A percentile compares a stretch with the other conserved stretches of the same genome.
phyloP scores from a whole-genome alignment of 2,113 vertebrate genomes.

The Cnemophilus loriae region DNA sequence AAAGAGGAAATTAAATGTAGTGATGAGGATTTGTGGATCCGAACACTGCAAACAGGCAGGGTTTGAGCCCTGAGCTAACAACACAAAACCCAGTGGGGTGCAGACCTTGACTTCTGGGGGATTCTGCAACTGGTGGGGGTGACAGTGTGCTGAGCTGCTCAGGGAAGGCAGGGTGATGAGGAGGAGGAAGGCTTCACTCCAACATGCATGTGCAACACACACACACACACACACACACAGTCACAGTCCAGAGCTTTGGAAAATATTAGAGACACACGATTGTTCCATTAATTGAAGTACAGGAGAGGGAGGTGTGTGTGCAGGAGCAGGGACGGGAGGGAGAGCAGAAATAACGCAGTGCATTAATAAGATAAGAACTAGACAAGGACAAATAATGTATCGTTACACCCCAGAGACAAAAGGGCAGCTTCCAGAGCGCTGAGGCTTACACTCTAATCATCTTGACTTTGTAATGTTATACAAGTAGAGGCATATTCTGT shows the following conservation, averaged over 20 bases:
- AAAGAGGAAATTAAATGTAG: neutral
- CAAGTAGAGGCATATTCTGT: constrained; percentile 64
- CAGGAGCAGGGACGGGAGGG: neutral
- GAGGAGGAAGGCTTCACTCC: neutral
- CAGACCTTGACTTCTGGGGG: neutral
- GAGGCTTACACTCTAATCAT: constrained; percentile 59
- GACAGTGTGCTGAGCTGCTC: neutral
- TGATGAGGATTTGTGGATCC: neutral
- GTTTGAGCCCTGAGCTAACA: neutral
- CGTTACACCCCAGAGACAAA: constrained; percentile 57
- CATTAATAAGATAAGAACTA: constrained; percentile 48
- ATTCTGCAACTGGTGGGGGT: neutral
- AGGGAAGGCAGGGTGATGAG: neutral
- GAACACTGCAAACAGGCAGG: fast-evolving
- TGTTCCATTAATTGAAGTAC: neutral
- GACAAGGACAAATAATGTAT: constrained; percentile 45
- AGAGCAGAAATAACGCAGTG: neutral
- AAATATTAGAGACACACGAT: neutral
- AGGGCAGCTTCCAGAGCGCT: constrained; percentile 54
- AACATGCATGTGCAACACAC: neutral
- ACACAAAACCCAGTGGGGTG: neutral
- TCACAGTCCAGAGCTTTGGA: neutral
- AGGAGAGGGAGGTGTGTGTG: neutral
- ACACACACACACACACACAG: fast-evolving
- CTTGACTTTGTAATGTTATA: constrained; percentile 64